Evolutionary conservation across 2,113 vertebrate species (phyloP).

Genomic region (Xiphias gladius): DNA sequence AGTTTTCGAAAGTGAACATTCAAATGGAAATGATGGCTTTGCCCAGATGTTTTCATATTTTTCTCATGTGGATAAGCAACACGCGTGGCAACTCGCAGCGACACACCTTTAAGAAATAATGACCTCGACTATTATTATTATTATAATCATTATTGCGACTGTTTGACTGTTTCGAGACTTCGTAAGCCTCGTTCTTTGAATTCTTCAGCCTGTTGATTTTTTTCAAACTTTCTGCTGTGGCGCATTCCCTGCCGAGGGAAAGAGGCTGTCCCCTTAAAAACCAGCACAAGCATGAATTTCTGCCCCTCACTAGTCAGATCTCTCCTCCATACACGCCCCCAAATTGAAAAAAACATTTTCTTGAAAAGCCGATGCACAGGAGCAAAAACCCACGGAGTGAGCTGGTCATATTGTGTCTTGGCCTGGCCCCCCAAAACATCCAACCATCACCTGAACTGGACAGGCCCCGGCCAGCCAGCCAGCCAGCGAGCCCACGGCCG

Average conservation of each 20-base stretch:
- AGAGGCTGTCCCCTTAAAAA: constrained; percentile 7
- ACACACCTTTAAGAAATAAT: not conserved
- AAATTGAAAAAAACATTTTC: not conserved
- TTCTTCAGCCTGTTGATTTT: constrained; percentile 75
- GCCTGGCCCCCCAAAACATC: constrained; percentile 23
- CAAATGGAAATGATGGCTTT: not conserved
- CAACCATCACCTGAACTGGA: constrained; percentile 32
- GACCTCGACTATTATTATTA: not conserved
- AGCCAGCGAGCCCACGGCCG: constrained; percentile 21
- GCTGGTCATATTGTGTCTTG: constrained; percentile 5
- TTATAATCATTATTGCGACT: too few relatives aligned
- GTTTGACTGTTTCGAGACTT: not conserved
- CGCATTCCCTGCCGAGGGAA: constrained; percentile 22
- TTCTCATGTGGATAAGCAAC: not conserved
- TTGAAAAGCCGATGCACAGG: constrained; percentile 3
- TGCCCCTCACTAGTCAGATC: not conserved
- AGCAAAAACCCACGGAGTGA: constrained; percentile 3
- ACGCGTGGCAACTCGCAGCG: not conserved
- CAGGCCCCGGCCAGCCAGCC: constrained; percentile 28
- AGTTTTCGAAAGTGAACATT: not conserved
- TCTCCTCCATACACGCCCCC: constrained; percentile 9
- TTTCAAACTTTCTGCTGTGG: constrained; percentile 65
- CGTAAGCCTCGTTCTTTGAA: constrained; percentile 15
- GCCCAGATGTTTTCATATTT: not conserved
- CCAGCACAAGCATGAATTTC: constrained; percentile 6